phyloP scores from a whole-genome alignment of 2,113 vertebrate genomes.

The Lethenteron reissneri region DNA sequence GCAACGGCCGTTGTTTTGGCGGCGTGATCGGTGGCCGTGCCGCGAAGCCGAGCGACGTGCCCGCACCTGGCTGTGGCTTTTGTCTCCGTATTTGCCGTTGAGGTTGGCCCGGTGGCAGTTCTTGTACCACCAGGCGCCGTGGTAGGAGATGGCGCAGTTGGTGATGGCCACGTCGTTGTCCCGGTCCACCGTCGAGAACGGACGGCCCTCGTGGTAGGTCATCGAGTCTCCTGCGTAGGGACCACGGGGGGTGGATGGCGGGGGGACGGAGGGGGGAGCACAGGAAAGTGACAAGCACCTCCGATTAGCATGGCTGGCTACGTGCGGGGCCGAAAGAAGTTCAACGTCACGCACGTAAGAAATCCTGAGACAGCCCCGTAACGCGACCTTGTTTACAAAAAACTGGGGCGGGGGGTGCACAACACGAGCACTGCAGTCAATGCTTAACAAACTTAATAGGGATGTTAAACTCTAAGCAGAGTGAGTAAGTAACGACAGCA shows the following conservation, averaged over 20 bases:
- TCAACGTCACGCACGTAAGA: background rate
- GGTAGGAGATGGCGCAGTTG: slow-evolving; percentile 91
- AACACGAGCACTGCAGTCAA: too few species aligned
- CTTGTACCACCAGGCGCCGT: slow-evolving; percentile 97
- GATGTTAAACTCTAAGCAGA: too few species aligned
- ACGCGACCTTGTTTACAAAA: background rate
- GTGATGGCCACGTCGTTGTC: slow-evolving; percentile 90
- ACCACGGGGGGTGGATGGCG: background rate
- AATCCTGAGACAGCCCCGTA: background rate
- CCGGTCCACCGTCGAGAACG: slow-evolving; percentile 80
- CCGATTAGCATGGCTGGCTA: background rate
- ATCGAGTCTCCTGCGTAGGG: slow-evolving; percentile 62
- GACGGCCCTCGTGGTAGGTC: slow-evolving; percentile 69
- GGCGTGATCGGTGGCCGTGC: background rate
- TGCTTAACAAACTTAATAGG: too few species aligned
- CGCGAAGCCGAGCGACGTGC: background rate
- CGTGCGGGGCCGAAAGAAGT: background rate
- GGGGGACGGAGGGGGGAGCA: background rate
- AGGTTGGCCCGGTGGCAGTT: slow-evolving; percentile 94
- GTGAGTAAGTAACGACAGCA: too few species aligned
- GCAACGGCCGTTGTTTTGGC: background rate
- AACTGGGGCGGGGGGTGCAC: background rate
- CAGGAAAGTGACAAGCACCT: background rate
- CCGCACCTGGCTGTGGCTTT: slow-evolving; percentile 83
- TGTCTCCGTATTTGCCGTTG: slow-evolving; percentile 77